Evolutionary conservation across 2,888 invertebrate species (phyloP).

Genomic region (Drosophila fungiperda): DNA sequence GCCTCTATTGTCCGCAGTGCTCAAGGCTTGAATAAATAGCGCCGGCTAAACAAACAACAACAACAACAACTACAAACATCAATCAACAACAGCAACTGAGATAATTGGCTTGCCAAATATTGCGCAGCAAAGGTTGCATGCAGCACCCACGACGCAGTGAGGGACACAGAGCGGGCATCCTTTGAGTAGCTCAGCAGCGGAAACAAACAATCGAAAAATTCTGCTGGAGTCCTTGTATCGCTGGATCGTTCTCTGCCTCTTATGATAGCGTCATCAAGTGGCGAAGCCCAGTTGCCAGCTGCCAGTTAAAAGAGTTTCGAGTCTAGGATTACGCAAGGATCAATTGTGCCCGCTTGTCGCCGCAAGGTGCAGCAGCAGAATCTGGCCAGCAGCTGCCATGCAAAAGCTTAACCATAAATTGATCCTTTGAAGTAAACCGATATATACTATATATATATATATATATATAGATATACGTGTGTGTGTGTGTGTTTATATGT

Average conservation of each 20-base stretch:
- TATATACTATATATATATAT: neutral
- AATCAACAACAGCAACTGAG: constrained; percentile 2
- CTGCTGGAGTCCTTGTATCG: constrained; percentile 9
- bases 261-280: constrained; percentile 58
- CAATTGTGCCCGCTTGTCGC: constrained; percentile 35
- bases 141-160: constrained; percentile 60
- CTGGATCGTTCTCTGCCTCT: constrained; percentile 21
- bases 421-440: constrained; percentile 46
- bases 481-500: neutral
- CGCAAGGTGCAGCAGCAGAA: constrained; percentile 31
- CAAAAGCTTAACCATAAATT: constrained; percentile 43
- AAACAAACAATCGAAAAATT: constrained; percentile 71
- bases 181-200: constrained; percentile 45
- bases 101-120: constrained; percentile 78
- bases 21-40: constrained; percentile 70
- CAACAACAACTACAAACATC: neutral
- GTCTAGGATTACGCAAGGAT: constrained; percentile 50
- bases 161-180: constrained; percentile 30
- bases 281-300: constrained; percentile 69
- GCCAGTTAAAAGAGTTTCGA: constrained; percentile 40
- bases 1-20: constrained; percentile 67
- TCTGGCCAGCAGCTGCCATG: constrained; percentile 24
- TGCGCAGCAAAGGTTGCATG: constrained; percentile 53
- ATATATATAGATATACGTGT: neutral
- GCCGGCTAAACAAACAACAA: constrained; percentile 75